These are phyloP conservation scores for Mesocricetus auratus DNA, from an alignment of 2,113 vertebrate species.

Conservation along the genomic window DNA sequence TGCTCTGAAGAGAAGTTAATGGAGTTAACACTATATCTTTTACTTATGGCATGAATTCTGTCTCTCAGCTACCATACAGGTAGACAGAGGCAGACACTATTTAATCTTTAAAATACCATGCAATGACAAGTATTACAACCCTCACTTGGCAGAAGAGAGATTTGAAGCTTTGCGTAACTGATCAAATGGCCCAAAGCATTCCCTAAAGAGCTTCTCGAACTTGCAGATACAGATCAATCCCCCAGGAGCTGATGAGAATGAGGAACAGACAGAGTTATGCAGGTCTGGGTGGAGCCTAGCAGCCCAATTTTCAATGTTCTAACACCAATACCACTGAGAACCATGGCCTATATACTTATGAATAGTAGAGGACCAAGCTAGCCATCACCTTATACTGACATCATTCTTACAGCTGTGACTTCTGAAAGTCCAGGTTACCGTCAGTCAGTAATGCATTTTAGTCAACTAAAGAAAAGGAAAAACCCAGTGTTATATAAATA, in stretches of 20 bases:
- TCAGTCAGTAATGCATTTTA: background rate
- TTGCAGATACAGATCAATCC: accelerated
- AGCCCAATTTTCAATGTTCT: background rate
- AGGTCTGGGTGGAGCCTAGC: background rate
- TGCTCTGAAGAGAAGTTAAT: background rate
- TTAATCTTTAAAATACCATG: background rate
- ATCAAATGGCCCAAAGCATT: background rate
- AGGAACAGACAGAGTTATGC: accelerated
- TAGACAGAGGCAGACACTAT: background rate
- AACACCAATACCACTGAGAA: background rate
- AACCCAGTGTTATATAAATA: background rate
- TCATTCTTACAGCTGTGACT: background rate
- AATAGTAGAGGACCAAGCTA: background rate
- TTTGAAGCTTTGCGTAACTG: background rate
- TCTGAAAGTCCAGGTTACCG: background rate
- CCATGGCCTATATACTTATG: background rate
- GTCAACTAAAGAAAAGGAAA: background rate
- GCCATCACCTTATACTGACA: background rate
- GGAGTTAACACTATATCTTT: background rate
- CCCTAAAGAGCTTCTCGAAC: background rate
- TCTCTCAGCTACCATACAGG: background rate
- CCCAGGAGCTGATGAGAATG: background rate
- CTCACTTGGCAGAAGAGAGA: background rate
- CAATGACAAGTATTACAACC: background rate
- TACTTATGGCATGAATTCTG: background rate